phyloP scores from a whole-genome alignment of 2,113 vertebrate species.

The Nycticebus coucang region DNA sequence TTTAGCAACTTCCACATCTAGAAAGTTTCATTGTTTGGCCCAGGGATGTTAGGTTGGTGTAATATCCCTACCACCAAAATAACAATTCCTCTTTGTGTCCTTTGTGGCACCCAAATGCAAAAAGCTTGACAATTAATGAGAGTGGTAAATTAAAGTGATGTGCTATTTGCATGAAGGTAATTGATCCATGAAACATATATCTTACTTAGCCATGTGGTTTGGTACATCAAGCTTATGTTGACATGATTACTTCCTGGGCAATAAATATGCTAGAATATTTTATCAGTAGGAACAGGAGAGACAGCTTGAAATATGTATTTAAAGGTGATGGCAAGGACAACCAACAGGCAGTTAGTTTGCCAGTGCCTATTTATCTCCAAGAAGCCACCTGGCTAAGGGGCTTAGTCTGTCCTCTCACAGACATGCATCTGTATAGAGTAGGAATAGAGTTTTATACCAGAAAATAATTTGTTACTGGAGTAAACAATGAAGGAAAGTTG shows the following conservation, averaged over 20 bases:
- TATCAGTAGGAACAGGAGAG: conserved; percentile 53
- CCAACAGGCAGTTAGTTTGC: conserved; percentile 28
- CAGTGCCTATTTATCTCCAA: conserved; percentile 59
- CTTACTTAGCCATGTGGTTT: conserved; percentile 62
- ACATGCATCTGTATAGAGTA: conserved; percentile 20
- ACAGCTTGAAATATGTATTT: conserved; percentile 59
- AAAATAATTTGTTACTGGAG: conserved; percentile 44
- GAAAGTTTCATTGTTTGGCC: neutral
- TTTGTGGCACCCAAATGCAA: conserved; percentile 31
- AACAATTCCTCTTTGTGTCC: neutral
- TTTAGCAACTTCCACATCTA: neutral
- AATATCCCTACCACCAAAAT: conserved; percentile 7
- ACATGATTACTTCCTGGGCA: conserved; percentile 56
- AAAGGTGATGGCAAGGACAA: conserved; percentile 22
- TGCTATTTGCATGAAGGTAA: conserved; percentile 63
- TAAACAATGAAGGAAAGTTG: conserved; percentile 33
- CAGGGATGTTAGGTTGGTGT: neutral
- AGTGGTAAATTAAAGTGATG: conserved; percentile 45
- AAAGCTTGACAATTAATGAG: conserved; percentile 52
- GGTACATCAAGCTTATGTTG: conserved; percentile 51
- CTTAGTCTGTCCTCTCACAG: conserved; percentile 9
- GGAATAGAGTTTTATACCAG: conserved; percentile 29
- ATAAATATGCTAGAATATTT: conserved; percentile 70
- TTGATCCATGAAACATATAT: conserved; percentile 66
- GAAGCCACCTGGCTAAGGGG: conserved; percentile 37